Evolutionary conservation across 2,888 invertebrate species (phyloP).

Genomic region (Troilus luridus): DNA sequence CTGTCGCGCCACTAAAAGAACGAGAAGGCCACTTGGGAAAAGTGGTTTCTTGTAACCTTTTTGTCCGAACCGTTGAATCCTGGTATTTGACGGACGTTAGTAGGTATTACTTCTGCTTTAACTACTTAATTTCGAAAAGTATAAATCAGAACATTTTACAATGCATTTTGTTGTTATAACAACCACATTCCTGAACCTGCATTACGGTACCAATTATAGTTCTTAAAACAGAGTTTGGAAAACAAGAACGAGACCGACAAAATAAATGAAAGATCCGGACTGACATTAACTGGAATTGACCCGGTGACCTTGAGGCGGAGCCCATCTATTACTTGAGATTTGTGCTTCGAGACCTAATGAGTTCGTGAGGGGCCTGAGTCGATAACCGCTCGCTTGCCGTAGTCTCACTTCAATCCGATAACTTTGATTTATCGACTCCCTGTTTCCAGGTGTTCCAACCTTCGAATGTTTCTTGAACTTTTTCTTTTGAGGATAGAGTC

Average conservation of each 20-base stretch:
- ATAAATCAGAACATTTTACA: too few species aligned
- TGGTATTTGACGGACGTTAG: too few species aligned
- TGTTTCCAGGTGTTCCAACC: background rate
- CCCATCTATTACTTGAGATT: background rate
- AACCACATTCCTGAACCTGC: background rate
- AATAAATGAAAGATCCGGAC: background rate
- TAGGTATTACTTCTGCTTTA: too few species aligned
- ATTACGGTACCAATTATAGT: background rate
- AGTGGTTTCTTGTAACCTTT: too few species aligned
- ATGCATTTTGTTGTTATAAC: too few species aligned
- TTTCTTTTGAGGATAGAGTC: background rate
- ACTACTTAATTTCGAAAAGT: too few species aligned
- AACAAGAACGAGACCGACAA: background rate
- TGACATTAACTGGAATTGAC: background rate
- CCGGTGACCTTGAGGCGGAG: background rate
- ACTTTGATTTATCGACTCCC: background rate
- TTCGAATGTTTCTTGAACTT: background rate
- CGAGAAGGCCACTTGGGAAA: too few species aligned
- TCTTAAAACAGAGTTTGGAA: background rate
- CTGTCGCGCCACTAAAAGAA: too few species aligned
- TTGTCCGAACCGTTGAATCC: too few species aligned
- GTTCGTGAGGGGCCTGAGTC: background rate
- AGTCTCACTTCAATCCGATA: background rate
- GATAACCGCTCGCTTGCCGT: background rate
- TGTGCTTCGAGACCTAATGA: background rate